Conservation (phyloP, 1,140 invertebrate genomes). For the Drosophila sechellia region DNA sequence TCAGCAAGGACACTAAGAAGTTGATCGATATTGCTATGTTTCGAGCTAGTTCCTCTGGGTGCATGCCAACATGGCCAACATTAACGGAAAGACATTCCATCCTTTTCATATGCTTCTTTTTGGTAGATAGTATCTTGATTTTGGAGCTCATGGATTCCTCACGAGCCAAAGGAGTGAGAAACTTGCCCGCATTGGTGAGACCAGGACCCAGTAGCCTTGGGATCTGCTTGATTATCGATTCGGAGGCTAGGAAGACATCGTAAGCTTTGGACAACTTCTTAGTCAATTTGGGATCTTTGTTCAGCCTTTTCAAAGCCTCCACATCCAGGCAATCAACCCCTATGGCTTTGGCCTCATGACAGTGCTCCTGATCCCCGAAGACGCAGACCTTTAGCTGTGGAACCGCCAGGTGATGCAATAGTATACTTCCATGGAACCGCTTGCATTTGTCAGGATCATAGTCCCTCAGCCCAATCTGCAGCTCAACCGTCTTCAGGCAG, state of each 20-base stretch:
- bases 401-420: conserved; percentile 13
- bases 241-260: conserved; percentile 10
- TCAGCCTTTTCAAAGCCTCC: neutral
- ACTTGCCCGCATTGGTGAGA: conserved; percentile 19
- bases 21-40: conserved; percentile 15
- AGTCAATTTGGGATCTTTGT: conserved; percentile 1
- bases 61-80: conserved; percentile 12
- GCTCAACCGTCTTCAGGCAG: conserved; percentile 1
- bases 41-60: neutral
- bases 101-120: neutral
- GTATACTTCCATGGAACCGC: conserved; percentile 11
- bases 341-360: conserved; percentile 7
- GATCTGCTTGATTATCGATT: conserved; percentile 14
- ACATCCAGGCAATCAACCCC: conserved; percentile 5
- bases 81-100: conserved; percentile 14
- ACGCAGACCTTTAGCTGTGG: conserved; percentile 18
- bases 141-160: conserved; percentile 15
- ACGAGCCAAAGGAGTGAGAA: conserved; percentile 2
- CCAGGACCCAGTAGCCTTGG: neutral
- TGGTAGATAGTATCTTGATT: conserved; percentile 9
- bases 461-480: conserved; percentile 21
- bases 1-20: conserved; percentile 19
- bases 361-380: conserved; percentile 17
- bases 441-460: conserved; percentile 7
- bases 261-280: conserved; percentile 10